phyloP scores from a whole-genome alignment of 2,797 vertebrate species.

The Enteromius argenteus region DNA sequence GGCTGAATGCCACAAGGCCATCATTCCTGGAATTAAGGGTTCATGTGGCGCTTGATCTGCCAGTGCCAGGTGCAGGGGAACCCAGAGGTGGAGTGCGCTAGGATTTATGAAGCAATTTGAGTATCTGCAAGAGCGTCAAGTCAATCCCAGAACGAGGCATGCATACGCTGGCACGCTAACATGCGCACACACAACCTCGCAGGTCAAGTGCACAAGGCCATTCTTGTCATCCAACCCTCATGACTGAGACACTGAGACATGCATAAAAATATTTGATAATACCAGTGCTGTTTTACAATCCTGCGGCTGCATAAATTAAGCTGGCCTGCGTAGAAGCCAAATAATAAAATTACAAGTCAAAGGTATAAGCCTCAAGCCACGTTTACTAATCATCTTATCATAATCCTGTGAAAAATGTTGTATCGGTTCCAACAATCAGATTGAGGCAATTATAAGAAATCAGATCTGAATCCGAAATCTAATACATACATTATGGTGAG shows the following conservation, averaged over 20 bases:
- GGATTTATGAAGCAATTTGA: slow-evolving; percentile 63
- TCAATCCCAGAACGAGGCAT: slow-evolving; percentile 44
- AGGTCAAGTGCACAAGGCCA: slow-evolving; percentile 21
- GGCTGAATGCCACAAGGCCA: slow-evolving; percentile 34
- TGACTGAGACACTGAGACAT: slow-evolving; percentile 20
- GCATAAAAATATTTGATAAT: slow-evolving; percentile 33
- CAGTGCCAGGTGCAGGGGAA: slow-evolving; percentile 59
- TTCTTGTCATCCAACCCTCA: slow-evolving; percentile 13
- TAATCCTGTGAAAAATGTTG: slow-evolving; percentile 52
- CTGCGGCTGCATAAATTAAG: slow-evolving; percentile 12
- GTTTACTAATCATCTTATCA: slow-evolving; percentile 52
- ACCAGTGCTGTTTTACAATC: slow-evolving; percentile 19
- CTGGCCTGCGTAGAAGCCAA: slow-evolving; percentile 1
- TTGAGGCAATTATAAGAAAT: slow-evolving; percentile 46
- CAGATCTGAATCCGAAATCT: slow-evolving; percentile 10
- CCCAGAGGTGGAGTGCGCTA: slow-evolving; percentile 53
- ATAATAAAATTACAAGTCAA: slow-evolving; percentile 27
- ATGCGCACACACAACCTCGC: slow-evolving; percentile 15
- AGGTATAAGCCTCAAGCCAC: slow-evolving; percentile 19
- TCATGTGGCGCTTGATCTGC: slow-evolving; percentile 57
- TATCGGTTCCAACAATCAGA: slow-evolving; percentile 53
- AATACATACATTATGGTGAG: neutral
- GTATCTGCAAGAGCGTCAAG: slow-evolving; percentile 52
- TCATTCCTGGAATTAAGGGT: slow-evolving; percentile 47
- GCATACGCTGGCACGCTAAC: slow-evolving; percentile 34